A percentile compares a stretch with the other conserved stretches of the same genome.
Conservation (phyloP, 2,888 invertebrate species). For the Leptopilina myrica region DNA sequence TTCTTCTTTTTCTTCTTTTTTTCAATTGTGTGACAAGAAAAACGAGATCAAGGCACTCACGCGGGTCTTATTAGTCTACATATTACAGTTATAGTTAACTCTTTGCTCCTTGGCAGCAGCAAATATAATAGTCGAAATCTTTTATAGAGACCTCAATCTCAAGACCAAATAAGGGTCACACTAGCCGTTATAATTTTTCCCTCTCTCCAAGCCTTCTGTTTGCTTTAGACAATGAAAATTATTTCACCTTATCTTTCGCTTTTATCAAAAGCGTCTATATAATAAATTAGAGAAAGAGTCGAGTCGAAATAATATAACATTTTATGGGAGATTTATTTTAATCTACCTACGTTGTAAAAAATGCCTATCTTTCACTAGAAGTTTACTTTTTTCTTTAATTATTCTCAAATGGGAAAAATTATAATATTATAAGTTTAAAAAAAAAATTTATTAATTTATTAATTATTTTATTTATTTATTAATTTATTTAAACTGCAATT, state of each 20-base stretch:
- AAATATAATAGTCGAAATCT: slow-evolving; percentile 28
- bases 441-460: no score
- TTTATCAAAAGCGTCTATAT: no score
- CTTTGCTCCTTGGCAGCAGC: slow-evolving; percentile 7
- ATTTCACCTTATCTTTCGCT: background rate
- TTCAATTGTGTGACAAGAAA: background rate
- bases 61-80: slow-evolving; percentile 18
- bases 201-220: background rate
- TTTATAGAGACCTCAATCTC: slow-evolving; percentile 31
- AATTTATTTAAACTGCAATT: no score
- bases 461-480: no score
- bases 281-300: no score
- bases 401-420: no score
- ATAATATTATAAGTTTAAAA: no score
- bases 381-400: no score
- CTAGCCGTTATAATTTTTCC: slow-evolving; percentile 22
- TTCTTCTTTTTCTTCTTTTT: background rate
- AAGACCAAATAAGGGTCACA: slow-evolving; percentile 15
- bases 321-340: no score
- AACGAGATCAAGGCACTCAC: slow-evolving; percentile 25
- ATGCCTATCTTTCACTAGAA: no score
- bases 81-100: slow-evolving; percentile 9
- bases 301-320: no score
- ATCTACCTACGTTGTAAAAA: no score
- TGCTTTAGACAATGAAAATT: slow-evolving; percentile 8